Base-by-base conservation (phyloP, 2,797 vertebrate species). In the Sparidentex hasta region DNA sequence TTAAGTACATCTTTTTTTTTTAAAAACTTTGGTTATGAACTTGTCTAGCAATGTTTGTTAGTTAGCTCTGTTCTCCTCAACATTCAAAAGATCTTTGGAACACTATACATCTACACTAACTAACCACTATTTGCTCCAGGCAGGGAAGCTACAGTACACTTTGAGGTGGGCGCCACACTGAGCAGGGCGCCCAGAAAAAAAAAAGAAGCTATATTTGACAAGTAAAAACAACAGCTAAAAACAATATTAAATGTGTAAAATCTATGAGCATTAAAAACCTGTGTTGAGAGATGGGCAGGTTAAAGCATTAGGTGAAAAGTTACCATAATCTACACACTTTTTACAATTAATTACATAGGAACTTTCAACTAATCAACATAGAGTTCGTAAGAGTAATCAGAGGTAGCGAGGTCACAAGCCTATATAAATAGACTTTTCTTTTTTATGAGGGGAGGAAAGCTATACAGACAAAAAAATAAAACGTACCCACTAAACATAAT, bases 381-480 rank as follows among this genome's bases (percentile, higher is more conserved):
- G 94, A 96, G 96, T 96, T 97, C 88, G 91, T 94, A 86, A 94
- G 93, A 94, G 93, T 96, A 95, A 95, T 95, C 94, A 97, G 97
- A 98, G 97, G 97, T 98, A 98, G 97, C 95, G 96, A 97, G 95
- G 94, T 95, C 94, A 95, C 92, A 93, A 95, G 95, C 88, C 96
- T 93, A 94, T 94, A 93, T 92, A 93, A 91, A 94, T 93, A 94
- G 92, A 94, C 96, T 96, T 81, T 82, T 90, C 77, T 93, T 92
- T 92, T 92, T 94, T 92, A 81, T 90, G 87, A 93, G 88, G 90
- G 93, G 93, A 93, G 90, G 88, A 95, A 95, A 95, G 92, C 94
- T 95, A 94, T 95, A 94, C 94, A 95, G 90, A 94, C 91, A 92
- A 88, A 92, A 93, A 48, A 90, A 86, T 82, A 86, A 93, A 95